A percentile compares a stretch with the other conserved stretches of the same genome.
Conservation (phyloP, 1,140 invertebrate species). For the Popillia japonica region DNA sequence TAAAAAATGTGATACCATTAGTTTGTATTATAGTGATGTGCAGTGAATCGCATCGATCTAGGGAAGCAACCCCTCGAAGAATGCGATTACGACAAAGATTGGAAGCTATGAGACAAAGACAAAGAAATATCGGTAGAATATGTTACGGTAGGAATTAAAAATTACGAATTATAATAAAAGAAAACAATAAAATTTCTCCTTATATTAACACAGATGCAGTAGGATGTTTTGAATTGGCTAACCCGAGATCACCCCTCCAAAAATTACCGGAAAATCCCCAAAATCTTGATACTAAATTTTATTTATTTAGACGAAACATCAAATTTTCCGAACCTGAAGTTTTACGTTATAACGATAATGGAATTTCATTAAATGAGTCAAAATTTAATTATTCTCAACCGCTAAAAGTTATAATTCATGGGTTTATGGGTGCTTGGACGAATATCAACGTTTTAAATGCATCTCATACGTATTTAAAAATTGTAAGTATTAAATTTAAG, state of each 20-base stretch:
- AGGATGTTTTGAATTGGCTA: neutral
- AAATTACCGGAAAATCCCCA: conserved; percentile 47
- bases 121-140: neutral
- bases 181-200: neutral
- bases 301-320: conserved; percentile 63
- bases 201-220: neutral
- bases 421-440: conserved; percentile 58
- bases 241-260: neutral
- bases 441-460: conserved; percentile 52
- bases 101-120: neutral
- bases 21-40: neutral
- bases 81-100: neutral
- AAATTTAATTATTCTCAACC: conserved; percentile 62
- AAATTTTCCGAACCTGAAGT: conserved; percentile 54
- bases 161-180: neutral
- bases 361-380: conserved; percentile 60
- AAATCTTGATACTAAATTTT: conserved; percentile 65
- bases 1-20: neutral
- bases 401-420: conserved; percentile 71
- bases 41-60: neutral
- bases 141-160: conserved; percentile 11
- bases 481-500: conserved; percentile 52
- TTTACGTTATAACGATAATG: conserved; percentile 56
- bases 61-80: neutral
- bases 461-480: conserved; percentile 55